Base-by-base conservation (phyloP, 2,797 vertebrate genomes). In the Delichon dasypus region DNA sequence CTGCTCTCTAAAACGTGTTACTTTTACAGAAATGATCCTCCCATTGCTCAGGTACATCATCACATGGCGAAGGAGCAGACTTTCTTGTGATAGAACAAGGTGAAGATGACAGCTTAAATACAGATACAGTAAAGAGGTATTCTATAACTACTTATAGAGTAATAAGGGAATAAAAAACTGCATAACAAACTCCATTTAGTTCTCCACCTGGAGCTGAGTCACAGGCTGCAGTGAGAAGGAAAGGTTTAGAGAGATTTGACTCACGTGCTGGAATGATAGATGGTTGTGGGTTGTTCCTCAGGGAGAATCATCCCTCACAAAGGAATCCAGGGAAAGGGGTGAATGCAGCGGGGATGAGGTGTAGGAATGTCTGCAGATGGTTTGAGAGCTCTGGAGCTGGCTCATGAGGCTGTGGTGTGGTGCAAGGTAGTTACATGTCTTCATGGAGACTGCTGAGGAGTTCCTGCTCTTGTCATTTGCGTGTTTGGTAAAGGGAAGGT, bases 151-250 rank as follows among this genome's bases (percentile, higher is more conserved):
- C 88, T 89, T 89, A 53, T 92, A 78, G 65, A 64, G 45, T 58
- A 71, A 40, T 54, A 55, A 48, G 74, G 38, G 74, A 90, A 68
- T 87, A 75, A 88, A 95, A 86, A 42, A 22, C 42, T 94, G 84
- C 84, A 61, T 89, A 70, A 88, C 78, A 83, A 85, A 74, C 66
- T 77, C 21, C 5, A 16, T 62, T 87, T 91, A 76, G 23, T 92
- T 85, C 65, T 83, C 27, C 58, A 89, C 66, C 73, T 93, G 88
- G 76, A 94, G 73, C 55, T 96, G 93, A 93, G 73, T 94, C 94
- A 93, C 6, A 9, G 87, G 36, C 54, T 88, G 20, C 17, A 84
- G 44, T 7, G 55, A 76, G 82, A 90, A 85, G 73, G 86, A 61
- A 42, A 54, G 47, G 40, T 85, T 89, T 75, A 25, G 76, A 70